Conservation (phyloP, 2,113 vertebrate species). For the Apodemus sylvaticus region DNA sequence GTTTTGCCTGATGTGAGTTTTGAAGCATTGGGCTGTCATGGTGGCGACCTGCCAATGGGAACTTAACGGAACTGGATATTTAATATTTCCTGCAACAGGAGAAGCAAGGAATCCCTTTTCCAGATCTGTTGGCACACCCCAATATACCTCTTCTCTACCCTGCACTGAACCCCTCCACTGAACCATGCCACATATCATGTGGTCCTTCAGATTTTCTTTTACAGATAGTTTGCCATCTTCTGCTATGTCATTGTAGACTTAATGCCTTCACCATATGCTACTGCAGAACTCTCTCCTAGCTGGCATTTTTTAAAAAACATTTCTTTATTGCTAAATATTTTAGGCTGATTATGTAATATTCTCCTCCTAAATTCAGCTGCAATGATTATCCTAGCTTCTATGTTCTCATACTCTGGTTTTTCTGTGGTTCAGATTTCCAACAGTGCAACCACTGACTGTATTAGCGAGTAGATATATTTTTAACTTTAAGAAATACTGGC, state of each 20-base stretch:
- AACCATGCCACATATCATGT: neutral
- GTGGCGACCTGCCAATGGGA: no score
- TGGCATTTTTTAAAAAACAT: neutral
- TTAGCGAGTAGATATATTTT: neutral
- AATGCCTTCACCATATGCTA: neutral
- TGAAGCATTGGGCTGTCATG: no score
- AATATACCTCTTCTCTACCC: neutral
- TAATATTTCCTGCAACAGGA: no score
- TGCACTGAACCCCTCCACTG: neutral
- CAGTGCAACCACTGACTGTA: neutral
- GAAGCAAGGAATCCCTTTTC: no score
- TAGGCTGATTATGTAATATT: slow-evolving; percentile 10
- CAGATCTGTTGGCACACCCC: neutral
- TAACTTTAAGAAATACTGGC: neutral
- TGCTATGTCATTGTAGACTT: neutral
- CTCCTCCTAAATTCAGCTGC: neutral
- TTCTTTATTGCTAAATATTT: slow-evolving; percentile 27
- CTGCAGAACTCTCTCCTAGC: neutral
- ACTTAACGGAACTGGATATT: no score
- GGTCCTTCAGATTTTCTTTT: neutral
- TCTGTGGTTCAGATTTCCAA: neutral
- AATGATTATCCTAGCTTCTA: neutral
- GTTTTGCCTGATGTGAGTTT: no score
- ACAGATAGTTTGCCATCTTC: neutral
- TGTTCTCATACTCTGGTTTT: neutral